Base-by-base conservation (phyloP, 1,140 invertebrate genomes). In the Nasonia vitripennis region DNA sequence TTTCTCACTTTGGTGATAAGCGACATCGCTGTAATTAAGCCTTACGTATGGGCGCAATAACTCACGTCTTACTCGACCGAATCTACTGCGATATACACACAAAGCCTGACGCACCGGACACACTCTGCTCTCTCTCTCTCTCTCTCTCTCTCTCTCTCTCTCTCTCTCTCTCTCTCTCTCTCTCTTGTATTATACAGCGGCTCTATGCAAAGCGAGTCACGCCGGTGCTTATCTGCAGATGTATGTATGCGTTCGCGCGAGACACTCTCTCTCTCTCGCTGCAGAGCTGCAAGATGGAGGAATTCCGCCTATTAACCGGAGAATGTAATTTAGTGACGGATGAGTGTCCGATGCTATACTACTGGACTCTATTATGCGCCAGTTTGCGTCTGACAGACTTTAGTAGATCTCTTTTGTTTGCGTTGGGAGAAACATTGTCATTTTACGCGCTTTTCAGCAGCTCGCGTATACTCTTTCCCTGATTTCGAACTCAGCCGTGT, bases 281-380 rank as follows among this genome's bases (percentile, higher is more conserved):
- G 27, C 11, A 74, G 23, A 74, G 71, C 27, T 27, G 27, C 27
- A 78, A 79, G 77, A 78, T 34, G 14, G 41, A 77, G 75, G 75
- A 78, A 78, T 78, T 78, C 48, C 78, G 55, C 31, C 78, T 79
- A 79, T 79, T 79, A 79, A 67, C 78, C 78, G 55, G 51, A 79
- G 78, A 79, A 68, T 79, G 78, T 79, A 68, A 79, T 67, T 79
- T 67, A 79, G 51, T 7, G 27, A 14, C 71, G 27, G 12, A 34
- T 1, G 5, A 37, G 34, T 37, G 12, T 73, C 27, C 37, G 34
- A 37, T 37, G 34, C 34, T 37, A 4, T 27, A 27, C 31, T 31
- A 11, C 70, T 45, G 41, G 9, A 45, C 41, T 45, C 9, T 1
- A 45, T 45, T 45, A 45, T 9, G 70, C 31, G 70, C 9, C 6